Conservation (phyloP, 1,140 invertebrate species). For the Euglossa dilemma region DNA sequence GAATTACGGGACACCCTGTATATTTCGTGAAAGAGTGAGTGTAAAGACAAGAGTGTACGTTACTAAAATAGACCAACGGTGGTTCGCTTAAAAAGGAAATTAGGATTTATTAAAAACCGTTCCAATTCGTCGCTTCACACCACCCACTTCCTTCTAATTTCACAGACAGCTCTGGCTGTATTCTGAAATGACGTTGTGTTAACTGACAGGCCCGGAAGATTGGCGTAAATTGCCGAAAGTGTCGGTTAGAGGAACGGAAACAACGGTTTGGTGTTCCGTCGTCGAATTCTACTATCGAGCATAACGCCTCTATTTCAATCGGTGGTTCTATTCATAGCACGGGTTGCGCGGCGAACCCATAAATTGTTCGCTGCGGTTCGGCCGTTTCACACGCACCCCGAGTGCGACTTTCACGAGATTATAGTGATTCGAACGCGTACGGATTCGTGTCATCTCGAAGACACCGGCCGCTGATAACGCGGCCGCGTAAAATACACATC, state of each 20-base stretch:
- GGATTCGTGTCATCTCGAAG: not conserved
- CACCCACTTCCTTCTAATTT: not conserved
- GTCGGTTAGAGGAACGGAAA: not conserved
- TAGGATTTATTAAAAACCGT: too few species aligned
- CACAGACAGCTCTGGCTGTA: not conserved
- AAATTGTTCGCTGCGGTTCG: constrained; percentile 46
- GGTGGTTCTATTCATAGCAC: constrained; percentile 36
- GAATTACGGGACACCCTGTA: too few species aligned
- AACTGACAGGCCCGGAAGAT: not conserved
- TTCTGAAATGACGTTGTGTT: not conserved
- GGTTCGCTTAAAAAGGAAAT: too few species aligned
- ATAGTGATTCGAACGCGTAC: not conserved
- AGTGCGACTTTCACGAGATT: constrained; percentile 15
- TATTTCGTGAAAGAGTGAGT: too few species aligned
- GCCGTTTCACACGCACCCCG: constrained; percentile 37
- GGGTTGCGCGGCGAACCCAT: constrained; percentile 18
- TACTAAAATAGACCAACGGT: too few species aligned
- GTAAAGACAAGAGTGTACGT: too few species aligned
- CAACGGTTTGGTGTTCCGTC: constrained; percentile 12
- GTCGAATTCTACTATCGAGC: constrained; percentile 18
- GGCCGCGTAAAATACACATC: not conserved
- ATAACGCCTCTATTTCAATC: constrained; percentile 59
- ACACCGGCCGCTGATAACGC: not conserved
- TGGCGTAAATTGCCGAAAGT: not conserved
- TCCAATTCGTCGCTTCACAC: too few species aligned